Evolutionary conservation across 2,797 vertebrate genomes (phyloP), one percentile per base, ranked within the genome.

Genomic region (Anguilla pacifica): DNA sequence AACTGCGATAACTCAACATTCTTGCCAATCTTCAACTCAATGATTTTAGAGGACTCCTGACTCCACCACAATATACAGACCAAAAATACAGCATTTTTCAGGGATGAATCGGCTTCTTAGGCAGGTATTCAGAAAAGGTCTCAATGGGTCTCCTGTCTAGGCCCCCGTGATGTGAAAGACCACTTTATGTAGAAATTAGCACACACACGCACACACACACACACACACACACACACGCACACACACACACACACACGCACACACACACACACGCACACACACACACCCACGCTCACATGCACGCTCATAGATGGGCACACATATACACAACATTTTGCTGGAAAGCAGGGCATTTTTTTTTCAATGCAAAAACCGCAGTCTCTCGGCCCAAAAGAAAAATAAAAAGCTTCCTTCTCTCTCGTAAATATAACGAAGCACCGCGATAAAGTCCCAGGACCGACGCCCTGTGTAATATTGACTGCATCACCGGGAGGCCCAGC

Each of bases 381-480:
- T 72, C 22, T 72, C 64, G n/a, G 64, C 28, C 64, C 22, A 25
- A 15, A 61, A 6, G 13, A 13, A 10, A 67, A 22, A 6, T 1
- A 5, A n/a, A 74, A 35, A 0, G 70, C 31, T 31, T 15, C 31
- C 70, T 74, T 35, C 70, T 35, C 70, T 35, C 70, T 35, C 28
- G 43, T 43, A 77, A 19, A 77, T 43, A 19, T 15, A 43, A 22
- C 6, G 6, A 11, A 22, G 35, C 7, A 19, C 74, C 15, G 3
- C 5, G 28, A 77, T 43, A 17, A 77, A 77, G 31, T 43, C 31
- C 31, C 7, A 22, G 31, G 74, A 39, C 31, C 46, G 35, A 77
- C 19, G 31, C 22, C 13, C 10, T 35, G 86, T 87, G 84, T 57
- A 85, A 72, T 88, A 86, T 91, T 81, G 90, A 90, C 92, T 91